Percentiles rank a stretch among this genome's conserved stretches.
These are phyloP conservation scores for Cuculus canorus DNA, from an alignment of 2,797 vertebrate genomes.

Conservation along the genomic window DNA sequence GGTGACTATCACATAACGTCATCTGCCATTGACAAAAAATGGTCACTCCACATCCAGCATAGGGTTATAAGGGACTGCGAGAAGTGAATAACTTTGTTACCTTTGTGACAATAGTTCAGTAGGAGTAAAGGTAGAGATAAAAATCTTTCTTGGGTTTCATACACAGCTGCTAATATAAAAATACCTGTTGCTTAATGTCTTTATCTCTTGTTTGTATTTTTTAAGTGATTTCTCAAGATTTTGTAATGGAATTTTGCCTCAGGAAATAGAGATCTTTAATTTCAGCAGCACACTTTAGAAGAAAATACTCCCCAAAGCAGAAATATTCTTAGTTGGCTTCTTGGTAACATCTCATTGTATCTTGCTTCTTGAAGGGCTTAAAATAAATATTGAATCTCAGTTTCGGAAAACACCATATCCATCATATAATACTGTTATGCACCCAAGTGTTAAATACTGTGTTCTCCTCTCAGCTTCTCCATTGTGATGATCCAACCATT, in stretches of 20 bases:
- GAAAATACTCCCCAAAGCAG: conserved; percentile 14
- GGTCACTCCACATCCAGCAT: not conserved
- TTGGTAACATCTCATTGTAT: not conserved
- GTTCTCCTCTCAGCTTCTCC: not conserved
- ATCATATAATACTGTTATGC: not conserved
- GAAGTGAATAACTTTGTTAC: not conserved
- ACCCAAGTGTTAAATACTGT: accelerated
- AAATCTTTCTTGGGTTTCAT: not conserved
- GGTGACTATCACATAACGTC: not conserved
- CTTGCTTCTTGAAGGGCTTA: conserved; percentile 3
- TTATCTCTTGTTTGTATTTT: conserved; percentile 34
- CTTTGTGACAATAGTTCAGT: not conserved
- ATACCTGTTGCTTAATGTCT: conserved; percentile 34
- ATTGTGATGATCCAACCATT: not conserved
- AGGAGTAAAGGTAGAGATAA: conserved; percentile 14
- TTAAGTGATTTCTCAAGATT: conserved; percentile 55
- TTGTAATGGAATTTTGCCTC: conserved; percentile 52
- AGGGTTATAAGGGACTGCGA: not conserved
- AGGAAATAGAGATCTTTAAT: not conserved
- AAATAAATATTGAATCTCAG: not conserved
- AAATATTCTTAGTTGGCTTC: conserved; percentile 12
- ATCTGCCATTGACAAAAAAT: not conserved
- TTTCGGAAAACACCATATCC: not conserved
- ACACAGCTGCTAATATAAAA: conserved; percentile 34
- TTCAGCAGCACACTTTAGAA: conserved; percentile 23